Evolutionary conservation across 2,797 vertebrate species (phyloP).

Genomic region (Rhabdophis nuchalis): DNA sequence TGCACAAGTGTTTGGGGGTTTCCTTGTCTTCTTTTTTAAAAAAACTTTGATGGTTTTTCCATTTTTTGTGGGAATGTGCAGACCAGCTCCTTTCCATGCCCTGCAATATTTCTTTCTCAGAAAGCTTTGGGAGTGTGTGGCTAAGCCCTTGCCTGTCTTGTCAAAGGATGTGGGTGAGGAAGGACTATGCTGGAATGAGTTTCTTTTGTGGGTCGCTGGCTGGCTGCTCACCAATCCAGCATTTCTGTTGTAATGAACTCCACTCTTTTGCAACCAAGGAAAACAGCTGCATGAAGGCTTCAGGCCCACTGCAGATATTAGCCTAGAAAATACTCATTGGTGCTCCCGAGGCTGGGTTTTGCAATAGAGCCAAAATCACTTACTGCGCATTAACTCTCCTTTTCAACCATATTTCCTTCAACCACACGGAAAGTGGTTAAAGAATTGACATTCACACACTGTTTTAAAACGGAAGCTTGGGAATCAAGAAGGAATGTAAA

Average conservation of each 20-base stretch:
- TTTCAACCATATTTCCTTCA: not conserved
- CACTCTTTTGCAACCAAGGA: not conserved
- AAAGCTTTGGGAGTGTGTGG: not conserved
- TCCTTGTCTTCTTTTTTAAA: not conserved
- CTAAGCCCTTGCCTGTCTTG: not conserved
- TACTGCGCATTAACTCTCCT: not conserved
- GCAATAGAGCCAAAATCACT: not conserved
- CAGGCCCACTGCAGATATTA: not conserved
- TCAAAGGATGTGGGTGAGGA: slow-evolving; percentile 37
- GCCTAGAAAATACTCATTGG: not conserved
- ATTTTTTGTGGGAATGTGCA: slow-evolving; percentile 40
- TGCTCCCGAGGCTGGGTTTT: not conserved
- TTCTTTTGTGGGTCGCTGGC: not conserved
- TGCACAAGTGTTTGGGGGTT: slow-evolving; percentile 52
- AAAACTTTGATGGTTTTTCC: slow-evolving; percentile 44
- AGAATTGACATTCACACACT: not conserved
- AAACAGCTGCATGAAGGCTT: not conserved
- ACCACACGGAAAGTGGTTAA: not conserved
- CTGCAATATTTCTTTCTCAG: slow-evolving; percentile 29
- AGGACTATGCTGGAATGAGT: slow-evolving; percentile 4
- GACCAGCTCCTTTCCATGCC: slow-evolving; percentile 25
- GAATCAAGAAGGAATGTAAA: not conserved
- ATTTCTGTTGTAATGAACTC: not conserved
- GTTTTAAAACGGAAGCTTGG: not conserved
- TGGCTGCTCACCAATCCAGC: not conserved